These are phyloP conservation scores for Lophius americanus DNA, from an alignment of 2,797 vertebrate species.

Conservation along the genomic window DNA sequence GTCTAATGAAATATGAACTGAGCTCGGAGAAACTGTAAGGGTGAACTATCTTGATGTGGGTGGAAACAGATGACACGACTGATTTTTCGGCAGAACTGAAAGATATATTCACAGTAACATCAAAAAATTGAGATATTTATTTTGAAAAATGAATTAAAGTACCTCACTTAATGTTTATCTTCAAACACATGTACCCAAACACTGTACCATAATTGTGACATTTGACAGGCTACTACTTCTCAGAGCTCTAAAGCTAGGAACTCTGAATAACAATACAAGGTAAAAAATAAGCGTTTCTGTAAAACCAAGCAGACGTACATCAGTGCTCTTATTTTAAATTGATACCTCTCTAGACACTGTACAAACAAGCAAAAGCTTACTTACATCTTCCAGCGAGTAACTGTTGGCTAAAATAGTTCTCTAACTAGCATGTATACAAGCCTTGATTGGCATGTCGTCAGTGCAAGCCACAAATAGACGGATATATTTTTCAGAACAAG, in stretches of 20 bases:
- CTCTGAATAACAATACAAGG: slow-evolving; percentile 37
- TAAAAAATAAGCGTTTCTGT: slow-evolving; percentile 31
- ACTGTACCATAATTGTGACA: slow-evolving; percentile 74
- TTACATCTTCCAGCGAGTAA: slow-evolving; percentile 63
- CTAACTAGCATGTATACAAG: slow-evolving; percentile 63
- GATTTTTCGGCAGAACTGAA: slow-evolving; percentile 26
- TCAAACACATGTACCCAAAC: slow-evolving; percentile 76
- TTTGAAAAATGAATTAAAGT: slow-evolving; percentile 69
- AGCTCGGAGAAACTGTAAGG: slow-evolving; percentile 34
- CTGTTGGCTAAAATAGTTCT: slow-evolving; percentile 72
- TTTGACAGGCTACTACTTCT: slow-evolving; percentile 38
- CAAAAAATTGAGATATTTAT: slow-evolving; percentile 49
- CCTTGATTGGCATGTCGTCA: slow-evolving; percentile 70
- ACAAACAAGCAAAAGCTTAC: slow-evolving; percentile 65
- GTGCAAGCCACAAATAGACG: slow-evolving; percentile 61
- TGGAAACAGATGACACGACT: slow-evolving; percentile 44
- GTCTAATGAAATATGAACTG: slow-evolving; percentile 42
- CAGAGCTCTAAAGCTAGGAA: slow-evolving; percentile 34
- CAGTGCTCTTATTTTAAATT: slow-evolving; percentile 60
- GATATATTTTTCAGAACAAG: slow-evolving; percentile 32
- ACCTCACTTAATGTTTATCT: slow-evolving; percentile 61
- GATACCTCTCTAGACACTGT: slow-evolving; percentile 59
- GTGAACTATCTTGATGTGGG: slow-evolving; percentile 44
- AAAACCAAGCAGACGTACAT: slow-evolving; percentile 60
- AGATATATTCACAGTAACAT: slow-evolving; percentile 67